Evolutionary conservation across 2,797 vertebrate genomes (phyloP).

Genomic region (Lateolabrax maculatus): DNA sequence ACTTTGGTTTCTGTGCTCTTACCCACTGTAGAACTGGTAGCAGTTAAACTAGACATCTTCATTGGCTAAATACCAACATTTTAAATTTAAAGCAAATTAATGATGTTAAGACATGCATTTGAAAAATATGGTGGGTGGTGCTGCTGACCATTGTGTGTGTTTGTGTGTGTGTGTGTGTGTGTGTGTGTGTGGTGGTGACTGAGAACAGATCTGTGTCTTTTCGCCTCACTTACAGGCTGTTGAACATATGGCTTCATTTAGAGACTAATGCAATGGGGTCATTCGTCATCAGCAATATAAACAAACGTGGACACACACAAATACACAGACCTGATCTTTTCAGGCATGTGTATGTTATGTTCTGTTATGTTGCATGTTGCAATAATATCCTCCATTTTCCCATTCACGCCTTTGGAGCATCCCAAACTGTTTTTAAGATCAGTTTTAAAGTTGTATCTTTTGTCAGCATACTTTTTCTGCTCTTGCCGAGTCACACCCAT

Average conservation of each 20-base stretch:
- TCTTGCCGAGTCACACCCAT: constrained; percentile 44
- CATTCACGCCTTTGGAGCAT: background rate
- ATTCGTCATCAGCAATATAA: constrained; percentile 61
- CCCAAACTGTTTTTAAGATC: background rate
- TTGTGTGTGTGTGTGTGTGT: constrained; percentile 14
- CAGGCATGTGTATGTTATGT: background rate
- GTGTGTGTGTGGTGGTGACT: background rate
- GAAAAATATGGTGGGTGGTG: background rate
- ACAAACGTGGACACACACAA: constrained; percentile 33
- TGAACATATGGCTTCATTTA: constrained; percentile 73
- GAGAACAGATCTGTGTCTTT: constrained; percentile 28
- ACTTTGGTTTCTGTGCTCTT: background rate
- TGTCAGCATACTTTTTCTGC: background rate
- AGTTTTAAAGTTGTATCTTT: background rate
- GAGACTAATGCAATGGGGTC: constrained; percentile 50
- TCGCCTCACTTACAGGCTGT: constrained; percentile 44
- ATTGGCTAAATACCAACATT: background rate
- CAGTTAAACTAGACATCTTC: background rate
- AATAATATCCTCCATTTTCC: background rate
- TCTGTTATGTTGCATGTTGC: background rate
- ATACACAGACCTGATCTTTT: constrained; percentile 1
- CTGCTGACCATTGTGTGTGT: background rate
- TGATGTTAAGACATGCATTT: no score
- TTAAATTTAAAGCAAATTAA: background rate
- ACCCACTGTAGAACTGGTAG: background rate